Evolutionary conservation across 1,140 invertebrate genomes (phyloP).

Genomic region (Leptoteleia sp.): DNA sequence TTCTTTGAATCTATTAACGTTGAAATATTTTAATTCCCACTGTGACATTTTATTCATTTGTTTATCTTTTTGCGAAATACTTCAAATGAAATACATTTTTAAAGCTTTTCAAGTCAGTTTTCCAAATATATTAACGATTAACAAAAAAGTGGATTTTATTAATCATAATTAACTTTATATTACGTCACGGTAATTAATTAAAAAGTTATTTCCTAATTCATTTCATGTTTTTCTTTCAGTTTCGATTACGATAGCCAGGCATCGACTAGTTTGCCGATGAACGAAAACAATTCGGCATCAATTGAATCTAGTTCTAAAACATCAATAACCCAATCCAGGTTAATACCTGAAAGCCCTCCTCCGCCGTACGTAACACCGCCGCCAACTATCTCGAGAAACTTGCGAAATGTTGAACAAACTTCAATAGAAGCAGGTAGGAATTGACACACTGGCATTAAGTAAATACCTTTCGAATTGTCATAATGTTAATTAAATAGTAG

Average conservation of each 20-base stretch:
- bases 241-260: conserved; percentile 60
- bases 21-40: too few species aligned
- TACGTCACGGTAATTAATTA: too few species aligned
- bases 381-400: conserved; percentile 66
- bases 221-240: too few species aligned
- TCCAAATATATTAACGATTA: too few species aligned
- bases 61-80: too few species aligned
- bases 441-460: background rate
- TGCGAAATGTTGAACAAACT: conserved; percentile 48
- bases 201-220: too few species aligned
- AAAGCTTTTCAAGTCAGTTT: too few species aligned
- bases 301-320: conserved; percentile 24
- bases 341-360: conserved; percentile 75
- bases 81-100: too few species aligned
- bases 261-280: conserved; percentile 47
- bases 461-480: background rate
- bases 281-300: conserved; percentile 23
- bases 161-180: too few species aligned
- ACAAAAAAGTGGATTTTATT: too few species aligned
- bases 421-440: conserved; percentile 48
- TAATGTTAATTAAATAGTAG: conserved; percentile 2
- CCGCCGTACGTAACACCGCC: conserved; percentile 78
- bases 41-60: too few species aligned
- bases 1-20: too few species aligned
- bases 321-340: conserved; percentile 16